These are phyloP conservation scores for Dicentrarchus labrax DNA, from an alignment of 2,113 vertebrate species.

Conservation along the genomic window DNA sequence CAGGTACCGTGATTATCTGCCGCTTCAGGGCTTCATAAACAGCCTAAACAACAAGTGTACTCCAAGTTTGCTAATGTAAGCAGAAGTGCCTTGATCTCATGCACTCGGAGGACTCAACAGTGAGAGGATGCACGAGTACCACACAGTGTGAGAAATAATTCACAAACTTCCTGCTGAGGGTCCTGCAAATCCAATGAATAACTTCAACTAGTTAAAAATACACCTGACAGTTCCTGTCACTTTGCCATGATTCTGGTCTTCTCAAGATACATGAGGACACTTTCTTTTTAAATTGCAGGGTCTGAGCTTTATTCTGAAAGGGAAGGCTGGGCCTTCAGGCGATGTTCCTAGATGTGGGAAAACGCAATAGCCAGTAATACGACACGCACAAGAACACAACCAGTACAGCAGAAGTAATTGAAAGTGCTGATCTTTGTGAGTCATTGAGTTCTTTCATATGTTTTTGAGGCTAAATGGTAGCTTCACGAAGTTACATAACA, in stretches of 20 bases:
- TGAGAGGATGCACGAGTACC: conserved; percentile 16
- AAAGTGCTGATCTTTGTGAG: conserved; percentile 30
- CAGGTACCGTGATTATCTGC: conserved; percentile 45
- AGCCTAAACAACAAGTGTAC: conserved; percentile 47
- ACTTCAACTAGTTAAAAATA: neutral
- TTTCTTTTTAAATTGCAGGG: neutral
- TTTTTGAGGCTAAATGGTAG: conserved; percentile 19
- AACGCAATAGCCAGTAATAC: conserved; percentile 8
- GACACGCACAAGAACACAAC: neutral
- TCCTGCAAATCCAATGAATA: conserved; percentile 29
- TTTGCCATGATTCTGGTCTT: neutral
- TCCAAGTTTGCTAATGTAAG: conserved; percentile 49
- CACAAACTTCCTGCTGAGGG: conserved; percentile 17
- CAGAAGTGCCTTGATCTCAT: conserved; percentile 46
- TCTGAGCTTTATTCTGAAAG: conserved; percentile 13
- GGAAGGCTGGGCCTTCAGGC: conserved; percentile 1
- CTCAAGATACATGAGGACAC: neutral
- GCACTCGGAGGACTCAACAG: conserved; percentile 27
- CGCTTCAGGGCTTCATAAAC: conserved; percentile 46
- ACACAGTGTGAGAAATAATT: conserved; percentile 27
- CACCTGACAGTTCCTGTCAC: neutral
- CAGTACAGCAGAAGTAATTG: conserved; percentile 20
- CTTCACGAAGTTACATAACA: conserved; percentile 12
- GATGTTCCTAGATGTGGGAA: conserved; percentile 4
- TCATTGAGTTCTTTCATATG: conserved; percentile 14